A percentile compares a stretch with the other conserved stretches of the same genome.
Conservation (phyloP, 2,113 vertebrate genomes). For the Ia io region DNA sequence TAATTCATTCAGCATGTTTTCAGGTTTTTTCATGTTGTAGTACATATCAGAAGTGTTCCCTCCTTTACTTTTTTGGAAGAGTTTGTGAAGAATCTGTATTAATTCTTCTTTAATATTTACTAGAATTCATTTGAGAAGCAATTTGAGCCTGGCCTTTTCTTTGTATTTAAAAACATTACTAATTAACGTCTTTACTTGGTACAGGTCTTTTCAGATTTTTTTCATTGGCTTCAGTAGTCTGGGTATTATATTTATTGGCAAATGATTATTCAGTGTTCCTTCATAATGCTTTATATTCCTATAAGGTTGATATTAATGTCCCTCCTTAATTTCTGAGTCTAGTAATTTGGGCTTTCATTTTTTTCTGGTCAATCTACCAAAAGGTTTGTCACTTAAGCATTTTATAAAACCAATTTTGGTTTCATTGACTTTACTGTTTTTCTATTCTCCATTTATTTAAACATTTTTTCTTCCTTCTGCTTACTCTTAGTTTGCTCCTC, state of each 20-base stretch:
- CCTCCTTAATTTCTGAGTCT: slow-evolving; percentile 13
- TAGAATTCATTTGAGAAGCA: slow-evolving; percentile 27
- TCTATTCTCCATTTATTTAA: slow-evolving; percentile 19
- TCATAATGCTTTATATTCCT: slow-evolving; percentile 25
- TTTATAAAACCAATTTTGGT: background rate
- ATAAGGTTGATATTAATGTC: background rate
- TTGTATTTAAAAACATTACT: background rate
- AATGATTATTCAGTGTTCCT: background rate
- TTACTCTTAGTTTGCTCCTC: background rate
- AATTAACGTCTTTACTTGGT: background rate
- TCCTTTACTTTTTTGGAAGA: background rate
- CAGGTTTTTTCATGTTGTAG: background rate
- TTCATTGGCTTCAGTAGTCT: background rate
- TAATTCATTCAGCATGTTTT: slow-evolving; percentile 23
- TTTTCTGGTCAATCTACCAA: background rate
- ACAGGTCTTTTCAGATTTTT: background rate
- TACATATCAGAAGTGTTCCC: background rate
- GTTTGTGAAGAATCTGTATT: slow-evolving; percentile 22
- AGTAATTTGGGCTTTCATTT: slow-evolving; percentile 18
- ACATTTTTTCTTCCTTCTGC: background rate
- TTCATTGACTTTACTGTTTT: background rate
- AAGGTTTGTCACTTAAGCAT: background rate
- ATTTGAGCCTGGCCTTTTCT: background rate
- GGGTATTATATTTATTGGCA: slow-evolving; percentile 25
- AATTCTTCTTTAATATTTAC: slow-evolving; percentile 24